Evolutionary conservation across 1,140 invertebrate species (phyloP), one percentile per base, ranked within the genome.

Genomic region (Magallana angulata): DNA sequence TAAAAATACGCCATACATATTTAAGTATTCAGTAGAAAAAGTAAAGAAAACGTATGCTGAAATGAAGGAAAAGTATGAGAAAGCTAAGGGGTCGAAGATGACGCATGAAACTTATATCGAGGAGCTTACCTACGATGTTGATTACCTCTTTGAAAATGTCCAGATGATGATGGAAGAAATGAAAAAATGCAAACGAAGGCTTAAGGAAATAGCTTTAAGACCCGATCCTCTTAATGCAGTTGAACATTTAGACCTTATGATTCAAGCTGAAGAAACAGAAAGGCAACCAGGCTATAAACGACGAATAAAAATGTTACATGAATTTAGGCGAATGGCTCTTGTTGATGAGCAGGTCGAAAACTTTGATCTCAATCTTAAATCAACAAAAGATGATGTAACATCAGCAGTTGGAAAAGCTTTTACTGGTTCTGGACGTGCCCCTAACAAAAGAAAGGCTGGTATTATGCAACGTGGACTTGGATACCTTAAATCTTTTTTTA

Each of bases 211-310:
- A 8, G 86, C 86, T 9, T 60, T 87, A 14, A 7, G 24, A n/a
- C 85, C 76, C 18, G 81, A 82, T 24, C 85, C 85, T 16, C 58
- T 87, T 0, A 18, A 12, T 12, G 30, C 58, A 16, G 76, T 81
- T 12, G 76, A 87, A 11, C 24, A 87, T 48, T 82, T 87, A 30
- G 85, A 87, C 9, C n/a, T 82, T 5, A 36, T 87, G 18, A 87
- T 87, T 6, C 71, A 87, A 30, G 7, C 18, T 11, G 85, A 87
- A 82, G 81, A 87, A 24, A 56, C 12, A 12, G 56, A 59, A 1
- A 82, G 30, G 12, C 36, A 64, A 12, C 12, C n/a, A 7, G 85
- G 85, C 30, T 87, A 48, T 59, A 0, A 57, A 1, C 12, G 24
- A 48, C 57, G 85, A 60, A 82, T 87, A 6, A 16, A 82, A 14